phyloP scores from a whole-genome alignment of 2,888 invertebrate species.

The Tolmerus cingulatus region DNA sequence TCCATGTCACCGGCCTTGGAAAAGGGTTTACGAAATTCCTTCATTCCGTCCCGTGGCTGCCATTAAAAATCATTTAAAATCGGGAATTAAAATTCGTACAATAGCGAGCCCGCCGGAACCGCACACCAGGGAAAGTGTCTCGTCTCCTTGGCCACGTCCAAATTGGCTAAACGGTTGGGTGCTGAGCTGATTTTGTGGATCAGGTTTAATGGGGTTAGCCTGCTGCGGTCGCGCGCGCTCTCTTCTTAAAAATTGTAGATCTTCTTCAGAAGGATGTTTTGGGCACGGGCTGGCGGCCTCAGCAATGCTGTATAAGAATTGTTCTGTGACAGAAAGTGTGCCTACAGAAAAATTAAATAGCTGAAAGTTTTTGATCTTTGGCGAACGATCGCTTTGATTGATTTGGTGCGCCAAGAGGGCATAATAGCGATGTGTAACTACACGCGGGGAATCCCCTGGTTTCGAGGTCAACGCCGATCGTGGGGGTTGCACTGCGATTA shows the following conservation, averaged over 20 bases:
- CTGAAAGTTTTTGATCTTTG: conserved; percentile 26
- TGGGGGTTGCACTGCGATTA: not conserved
- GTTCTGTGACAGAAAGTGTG: not conserved
- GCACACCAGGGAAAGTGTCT: not conserved
- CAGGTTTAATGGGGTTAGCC: not conserved
- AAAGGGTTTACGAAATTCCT: conserved; percentile 45
- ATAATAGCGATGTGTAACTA: not conserved
- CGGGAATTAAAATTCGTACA: not conserved
- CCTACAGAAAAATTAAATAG: conserved; percentile 26
- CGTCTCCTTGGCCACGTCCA: not conserved
- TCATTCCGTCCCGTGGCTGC: conserved; percentile 42
- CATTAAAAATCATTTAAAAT: conserved; percentile 29
- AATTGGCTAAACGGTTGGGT: not conserved
- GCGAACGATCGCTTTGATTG: conserved; percentile 28
- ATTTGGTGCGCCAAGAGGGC: not conserved
- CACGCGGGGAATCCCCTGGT: not conserved
- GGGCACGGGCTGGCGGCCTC: not conserved
- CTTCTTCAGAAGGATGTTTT: not conserved
- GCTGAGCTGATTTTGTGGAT: not conserved
- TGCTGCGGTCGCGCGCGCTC: not conserved
- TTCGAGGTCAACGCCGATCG: not conserved
- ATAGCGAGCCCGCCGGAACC: not conserved
- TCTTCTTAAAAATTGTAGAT: not conserved
- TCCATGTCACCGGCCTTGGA: conserved; percentile 47
- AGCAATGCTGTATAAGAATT: not conserved